Evolutionary conservation across 2,888 invertebrate species (phyloP).

Genomic region (Euzetes globulus): DNA sequence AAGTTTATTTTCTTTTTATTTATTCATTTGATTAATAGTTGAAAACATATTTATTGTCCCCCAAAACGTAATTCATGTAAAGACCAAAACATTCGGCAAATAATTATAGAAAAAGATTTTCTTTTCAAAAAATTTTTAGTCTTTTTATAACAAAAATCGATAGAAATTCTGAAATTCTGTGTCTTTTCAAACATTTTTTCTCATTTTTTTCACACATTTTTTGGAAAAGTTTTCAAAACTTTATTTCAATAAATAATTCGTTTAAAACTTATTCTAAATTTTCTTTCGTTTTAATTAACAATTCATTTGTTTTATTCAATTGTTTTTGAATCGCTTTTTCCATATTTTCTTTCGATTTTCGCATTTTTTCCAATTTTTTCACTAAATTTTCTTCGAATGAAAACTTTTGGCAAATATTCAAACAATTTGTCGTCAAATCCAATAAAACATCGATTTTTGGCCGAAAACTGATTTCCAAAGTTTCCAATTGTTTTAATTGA

Average conservation of each 20-base stretch:
- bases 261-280: constrained; percentile 2
- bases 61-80: background rate
- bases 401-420: constrained; percentile 17
- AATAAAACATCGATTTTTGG: background rate
- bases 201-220: too few relatives aligned
- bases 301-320: constrained; percentile 21
- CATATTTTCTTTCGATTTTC: constrained; percentile 25
- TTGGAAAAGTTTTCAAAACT: too few relatives aligned
- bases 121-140: background rate
- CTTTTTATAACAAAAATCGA: background rate
- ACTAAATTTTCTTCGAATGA: constrained; percentile 2
- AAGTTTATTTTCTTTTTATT: background rate
- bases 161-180: too few relatives aligned
- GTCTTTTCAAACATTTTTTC: too few relatives aligned
- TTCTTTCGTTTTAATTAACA: constrained; percentile 12
- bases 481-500: background rate
- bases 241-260: too few relatives aligned
- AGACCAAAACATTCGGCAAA: background rate
- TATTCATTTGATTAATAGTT: background rate
- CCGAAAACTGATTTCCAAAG: background rate
- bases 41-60: background rate
- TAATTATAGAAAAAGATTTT: too few relatives aligned
- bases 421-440: background rate
- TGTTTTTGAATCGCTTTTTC: constrained; percentile 29
- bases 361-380: constrained; percentile 20